Evolutionary conservation across 2,797 vertebrate species (phyloP).

Genomic region (Leptoclinus maculatus): DNA sequence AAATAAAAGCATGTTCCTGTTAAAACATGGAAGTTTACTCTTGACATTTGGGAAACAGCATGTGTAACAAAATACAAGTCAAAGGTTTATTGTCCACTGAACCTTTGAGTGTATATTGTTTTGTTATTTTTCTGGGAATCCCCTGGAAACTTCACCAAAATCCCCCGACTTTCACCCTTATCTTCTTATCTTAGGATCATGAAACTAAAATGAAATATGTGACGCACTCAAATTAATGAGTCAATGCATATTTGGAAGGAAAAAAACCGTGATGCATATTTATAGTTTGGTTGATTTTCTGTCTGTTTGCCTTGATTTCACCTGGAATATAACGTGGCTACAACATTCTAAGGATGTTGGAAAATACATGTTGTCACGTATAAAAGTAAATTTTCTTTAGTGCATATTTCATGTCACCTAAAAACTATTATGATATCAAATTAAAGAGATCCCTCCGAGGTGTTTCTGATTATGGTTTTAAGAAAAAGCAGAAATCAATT

Average conservation of each 20-base stretch:
- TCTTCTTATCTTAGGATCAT: accelerated
- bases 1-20: constrained; percentile 20
- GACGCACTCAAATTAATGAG: background rate
- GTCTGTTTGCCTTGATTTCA: background rate
- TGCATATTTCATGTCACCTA: background rate
- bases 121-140: constrained; percentile 4
- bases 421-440: background rate
- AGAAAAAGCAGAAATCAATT: background rate
- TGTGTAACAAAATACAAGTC: background rate
- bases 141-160: background rate
- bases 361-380: background rate
- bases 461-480: background rate
- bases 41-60: background rate
- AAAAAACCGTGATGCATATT: background rate
- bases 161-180: background rate
- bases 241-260: background rate
- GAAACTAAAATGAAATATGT: background rate
- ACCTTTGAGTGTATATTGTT: background rate
- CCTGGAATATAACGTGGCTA: no score
- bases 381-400: background rate
- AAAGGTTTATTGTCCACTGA: background rate
- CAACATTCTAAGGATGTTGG: background rate
- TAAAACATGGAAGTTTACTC: background rate
- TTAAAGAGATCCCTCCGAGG: no score
- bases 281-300: background rate